Conservation (phyloP, 2,797 vertebrate species). For the Rhyacichthys aspro region DNA sequence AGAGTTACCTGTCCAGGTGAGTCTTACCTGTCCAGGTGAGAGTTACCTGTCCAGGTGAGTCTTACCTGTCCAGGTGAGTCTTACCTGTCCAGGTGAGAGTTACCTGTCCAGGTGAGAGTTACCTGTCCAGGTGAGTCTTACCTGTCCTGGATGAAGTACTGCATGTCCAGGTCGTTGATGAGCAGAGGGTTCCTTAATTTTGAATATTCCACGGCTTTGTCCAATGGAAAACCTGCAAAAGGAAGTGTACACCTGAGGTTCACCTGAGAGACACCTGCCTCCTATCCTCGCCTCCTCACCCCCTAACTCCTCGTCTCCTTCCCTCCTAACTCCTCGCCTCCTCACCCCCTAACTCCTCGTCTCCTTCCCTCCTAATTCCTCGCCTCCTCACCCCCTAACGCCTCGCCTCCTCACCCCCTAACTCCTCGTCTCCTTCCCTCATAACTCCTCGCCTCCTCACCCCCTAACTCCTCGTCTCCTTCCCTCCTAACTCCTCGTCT, state of each 20-base stretch:
- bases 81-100: no score
- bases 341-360: constrained; percentile 76
- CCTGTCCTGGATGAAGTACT: constrained; percentile 99
- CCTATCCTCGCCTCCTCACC: constrained; percentile 75
- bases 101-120: background rate
- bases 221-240: constrained; percentile 91
- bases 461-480: constrained; percentile 42
- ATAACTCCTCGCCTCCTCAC: constrained; percentile 66
- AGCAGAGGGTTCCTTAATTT: constrained; percentile 94
- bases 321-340: no score
- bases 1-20: no score
- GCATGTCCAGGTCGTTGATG: constrained; percentile 98
- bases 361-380: constrained; percentile 80
- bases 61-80: no score
- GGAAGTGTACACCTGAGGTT: no score
- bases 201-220: constrained; percentile 96
- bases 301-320: no score
- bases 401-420: constrained; percentile 76
- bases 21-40: no score
- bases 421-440: no score
- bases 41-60: background rate
- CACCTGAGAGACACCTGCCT: no score
- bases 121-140: constrained; percentile 49
- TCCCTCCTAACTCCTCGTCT: constrained; percentile 80
- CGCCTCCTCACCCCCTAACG: constrained; percentile 76